A percentile compares a stretch with the other conserved stretches of the same genome.
Conservation (phyloP, 64 coral and sea anemone genomes). For the Montipora foliosa region DNA sequence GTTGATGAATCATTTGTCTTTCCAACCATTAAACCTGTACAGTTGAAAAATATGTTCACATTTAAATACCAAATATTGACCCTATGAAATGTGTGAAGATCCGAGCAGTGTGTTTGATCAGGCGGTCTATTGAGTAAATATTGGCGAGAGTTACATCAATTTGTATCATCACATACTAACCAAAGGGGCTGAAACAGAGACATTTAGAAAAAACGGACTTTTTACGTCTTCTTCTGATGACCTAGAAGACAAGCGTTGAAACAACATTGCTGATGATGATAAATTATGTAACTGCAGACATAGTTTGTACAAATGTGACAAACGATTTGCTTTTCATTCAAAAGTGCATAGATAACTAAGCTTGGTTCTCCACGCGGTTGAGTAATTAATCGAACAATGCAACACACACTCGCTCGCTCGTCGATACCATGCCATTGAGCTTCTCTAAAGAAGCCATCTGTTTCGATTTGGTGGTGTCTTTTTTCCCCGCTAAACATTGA, state of each 20-base stretch:
- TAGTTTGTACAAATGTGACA: conserved; percentile 24
- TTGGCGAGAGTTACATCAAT: conserved; percentile 23
- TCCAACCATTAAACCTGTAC: conserved; percentile 1
- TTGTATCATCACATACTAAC: neutral
- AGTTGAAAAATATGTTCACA: conserved; percentile 41
- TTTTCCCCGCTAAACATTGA: neutral
- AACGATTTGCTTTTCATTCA: conserved; percentile 31
- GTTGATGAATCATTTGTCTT: neutral
- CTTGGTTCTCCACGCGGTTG: conserved; percentile 12
- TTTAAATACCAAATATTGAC: conserved; percentile 68
- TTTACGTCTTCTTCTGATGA: neutral
- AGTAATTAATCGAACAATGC: conserved; percentile 34
- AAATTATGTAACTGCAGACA: conserved; percentile 25
- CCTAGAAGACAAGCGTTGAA: neutral
- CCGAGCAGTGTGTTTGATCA: conserved; percentile 32
- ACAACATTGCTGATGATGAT: neutral
- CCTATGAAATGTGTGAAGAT: conserved; percentile 48
- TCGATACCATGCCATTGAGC: conserved; percentile 9
- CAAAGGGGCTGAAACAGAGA: neutral
- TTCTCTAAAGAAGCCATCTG: conserved; percentile 52
- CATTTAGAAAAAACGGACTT: neutral
- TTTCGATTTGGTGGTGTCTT: conserved; percentile 28
- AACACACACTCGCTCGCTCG: neutral
- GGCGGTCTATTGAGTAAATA: conserved; percentile 42
- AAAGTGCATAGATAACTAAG: neutral